Percentiles rank a stretch among this genome's conserved stretches.
Conservation (phyloP, 2,797 vertebrate species). For the Enoplosus armatus region DNA sequence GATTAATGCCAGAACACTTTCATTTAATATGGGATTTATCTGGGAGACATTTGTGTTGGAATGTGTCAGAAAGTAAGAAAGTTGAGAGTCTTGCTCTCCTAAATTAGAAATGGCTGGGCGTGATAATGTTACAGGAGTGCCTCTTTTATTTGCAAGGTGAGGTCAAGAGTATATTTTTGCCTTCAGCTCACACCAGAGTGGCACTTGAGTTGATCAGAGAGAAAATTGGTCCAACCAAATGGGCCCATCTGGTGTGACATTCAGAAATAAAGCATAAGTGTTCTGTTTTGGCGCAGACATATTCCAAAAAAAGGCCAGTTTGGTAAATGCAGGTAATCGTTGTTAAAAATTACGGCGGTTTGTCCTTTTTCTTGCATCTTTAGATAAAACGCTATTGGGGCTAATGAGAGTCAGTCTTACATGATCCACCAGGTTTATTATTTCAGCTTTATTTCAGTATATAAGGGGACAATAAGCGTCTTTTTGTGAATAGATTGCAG, state of each 20-base stretch:
- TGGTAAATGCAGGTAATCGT: slow-evolving; percentile 1
- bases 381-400: neutral
- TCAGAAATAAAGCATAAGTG: slow-evolving; percentile 33
- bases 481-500: neutral
- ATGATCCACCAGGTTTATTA: slow-evolving; percentile 10
- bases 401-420: neutral
- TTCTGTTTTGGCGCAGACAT: slow-evolving; percentile 13
- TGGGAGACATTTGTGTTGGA: slow-evolving; percentile 4
- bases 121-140: neutral
- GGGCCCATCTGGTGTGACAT: slow-evolving; percentile 42
- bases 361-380: neutral
- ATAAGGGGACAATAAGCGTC: too few species aligned
- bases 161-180: slow-evolving; percentile 4
- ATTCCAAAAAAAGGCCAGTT: slow-evolving; percentile 18
- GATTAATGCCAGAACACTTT: slow-evolving; percentile 28
- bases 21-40: neutral
- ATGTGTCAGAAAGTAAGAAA: neutral
- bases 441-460: too few species aligned
- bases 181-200: slow-evolving; percentile 28
- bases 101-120: neutral
- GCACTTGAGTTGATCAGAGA: slow-evolving; percentile 28
- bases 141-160: neutral
- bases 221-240: slow-evolving; percentile 30
- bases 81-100: neutral
- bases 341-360: neutral